These are phyloP conservation scores for Callorhinus ursinus DNA, from an alignment of 2,113 vertebrate genomes.

Conservation along the genomic window DNA sequence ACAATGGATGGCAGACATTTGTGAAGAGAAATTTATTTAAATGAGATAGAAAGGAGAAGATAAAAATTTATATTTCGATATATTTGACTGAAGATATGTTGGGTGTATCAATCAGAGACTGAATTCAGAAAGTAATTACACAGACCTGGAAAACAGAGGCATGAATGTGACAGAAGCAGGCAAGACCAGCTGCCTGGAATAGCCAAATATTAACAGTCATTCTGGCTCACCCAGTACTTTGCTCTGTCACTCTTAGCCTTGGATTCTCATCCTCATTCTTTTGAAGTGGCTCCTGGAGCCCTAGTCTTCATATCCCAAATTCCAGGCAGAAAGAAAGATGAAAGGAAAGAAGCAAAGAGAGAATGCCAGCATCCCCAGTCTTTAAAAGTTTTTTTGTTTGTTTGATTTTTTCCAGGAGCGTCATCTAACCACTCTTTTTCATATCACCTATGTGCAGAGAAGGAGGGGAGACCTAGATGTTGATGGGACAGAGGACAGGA, in stretches of 20 bases:
- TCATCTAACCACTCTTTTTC: not conserved
- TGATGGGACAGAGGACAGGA: not conserved
- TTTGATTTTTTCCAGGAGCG: not conserved
- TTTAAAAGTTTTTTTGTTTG: not conserved
- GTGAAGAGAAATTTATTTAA: not conserved
- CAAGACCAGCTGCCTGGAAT: too few relatives aligned
- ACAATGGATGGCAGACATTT: not conserved
- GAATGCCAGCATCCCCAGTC: not conserved
- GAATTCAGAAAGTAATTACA: not conserved
- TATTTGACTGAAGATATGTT: not conserved
- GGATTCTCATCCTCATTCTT: not conserved
- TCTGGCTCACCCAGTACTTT: too few relatives aligned
- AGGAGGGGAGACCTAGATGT: too few relatives aligned
- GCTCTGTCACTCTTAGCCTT: not conserved
- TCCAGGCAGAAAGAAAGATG: not conserved
- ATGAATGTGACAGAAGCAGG: not conserved
- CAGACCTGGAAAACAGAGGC: not conserved
- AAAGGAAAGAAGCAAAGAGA: not conserved
- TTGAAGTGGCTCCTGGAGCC: not conserved
- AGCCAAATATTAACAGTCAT: too few relatives aligned
- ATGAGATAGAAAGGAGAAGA: not conserved
- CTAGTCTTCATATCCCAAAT: not conserved
- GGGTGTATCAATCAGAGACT: not conserved
- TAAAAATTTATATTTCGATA: not conserved
- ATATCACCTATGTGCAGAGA: not conserved